These are phyloP conservation scores for Semicossyphus pulcher DNA, from an alignment of 2,113 vertebrate genomes.

Conservation along the genomic window DNA sequence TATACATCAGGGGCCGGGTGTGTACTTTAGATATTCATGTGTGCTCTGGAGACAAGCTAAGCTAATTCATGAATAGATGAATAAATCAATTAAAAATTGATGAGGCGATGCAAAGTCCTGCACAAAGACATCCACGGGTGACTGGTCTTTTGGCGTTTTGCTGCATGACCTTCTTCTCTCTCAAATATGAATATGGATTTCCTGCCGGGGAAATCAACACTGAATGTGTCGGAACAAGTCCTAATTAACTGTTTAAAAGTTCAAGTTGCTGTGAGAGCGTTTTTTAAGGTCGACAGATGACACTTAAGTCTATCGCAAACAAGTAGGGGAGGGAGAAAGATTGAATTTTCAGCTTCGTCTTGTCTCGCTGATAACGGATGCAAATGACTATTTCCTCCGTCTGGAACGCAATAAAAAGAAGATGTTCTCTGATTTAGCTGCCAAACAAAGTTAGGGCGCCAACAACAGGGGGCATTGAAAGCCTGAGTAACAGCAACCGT, in stretches of 20 bases:
- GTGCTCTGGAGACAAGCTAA: constrained; percentile 45
- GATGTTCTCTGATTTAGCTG: constrained; percentile 49
- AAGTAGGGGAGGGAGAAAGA: not conserved
- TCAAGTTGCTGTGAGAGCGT: constrained; percentile 37
- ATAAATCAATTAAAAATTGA: constrained; percentile 66
- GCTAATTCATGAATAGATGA: constrained; percentile 65
- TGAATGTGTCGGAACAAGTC: constrained; percentile 33
- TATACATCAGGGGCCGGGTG: constrained; percentile 3
- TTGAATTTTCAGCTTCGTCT: constrained; percentile 32
- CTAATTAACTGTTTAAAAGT: constrained; percentile 63
- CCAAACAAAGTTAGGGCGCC: constrained; percentile 51
- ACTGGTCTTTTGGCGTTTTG: constrained; percentile 38
- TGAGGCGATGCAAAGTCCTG: constrained; percentile 39
- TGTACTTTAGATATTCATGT: constrained; percentile 48
- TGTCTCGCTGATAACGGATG: constrained; percentile 44
- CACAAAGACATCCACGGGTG: constrained; percentile 48
- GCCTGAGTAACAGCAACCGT: constrained; percentile 27
- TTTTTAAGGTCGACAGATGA: constrained; percentile 25
- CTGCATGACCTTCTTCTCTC: constrained; percentile 52
- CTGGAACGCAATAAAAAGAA: constrained; percentile 47
- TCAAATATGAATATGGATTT: constrained; percentile 66
- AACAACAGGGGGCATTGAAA: constrained; percentile 17
- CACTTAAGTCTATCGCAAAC: constrained; percentile 11
- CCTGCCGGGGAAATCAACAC: constrained; percentile 30
- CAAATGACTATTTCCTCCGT: constrained; percentile 50